Percentiles rank a stretch among this genome's conserved stretches.
phyloP scores from a whole-genome alignment of 2,888 invertebrate genomes.

The Pseudeuparius sepicola region DNA sequence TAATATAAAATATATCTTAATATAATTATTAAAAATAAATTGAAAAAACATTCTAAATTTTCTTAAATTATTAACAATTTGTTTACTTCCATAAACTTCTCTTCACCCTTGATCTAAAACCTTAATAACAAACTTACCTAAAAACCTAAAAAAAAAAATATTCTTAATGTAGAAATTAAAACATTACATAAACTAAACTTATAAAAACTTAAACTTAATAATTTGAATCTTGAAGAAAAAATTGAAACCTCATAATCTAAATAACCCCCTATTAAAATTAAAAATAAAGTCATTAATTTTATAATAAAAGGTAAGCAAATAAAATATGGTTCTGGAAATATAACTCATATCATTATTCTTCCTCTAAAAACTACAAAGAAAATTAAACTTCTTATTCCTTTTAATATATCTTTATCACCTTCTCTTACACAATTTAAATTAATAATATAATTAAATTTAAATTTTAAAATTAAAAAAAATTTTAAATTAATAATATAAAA shows the following conservation, averaged over 20 bases:
- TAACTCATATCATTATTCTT: slow-evolving; percentile 44
- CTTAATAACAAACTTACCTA: slow-evolving; percentile 40
- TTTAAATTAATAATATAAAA: slow-evolving; percentile 44
- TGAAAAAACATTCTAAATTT: slow-evolving; percentile 37
- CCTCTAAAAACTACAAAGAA: slow-evolving; percentile 46
- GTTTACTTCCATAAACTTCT: slow-evolving; percentile 27
- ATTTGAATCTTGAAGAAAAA: slow-evolving; percentile 39
- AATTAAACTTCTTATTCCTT: slow-evolving; percentile 37
- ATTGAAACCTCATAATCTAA: slow-evolving; percentile 41
- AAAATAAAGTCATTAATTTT: slow-evolving; percentile 46
- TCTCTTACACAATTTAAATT: slow-evolving; percentile 43
- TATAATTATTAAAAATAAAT: slow-evolving; percentile 41
- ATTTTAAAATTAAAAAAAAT: slow-evolving; percentile 46
- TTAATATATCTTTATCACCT: slow-evolving; percentile 42
- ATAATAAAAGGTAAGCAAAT: slow-evolving; percentile 45
- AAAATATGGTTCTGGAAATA: slow-evolving; percentile 44
- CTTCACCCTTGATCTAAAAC: slow-evolving; percentile 29
- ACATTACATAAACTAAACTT: slow-evolving; percentile 28
- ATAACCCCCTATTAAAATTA: slow-evolving; percentile 39
- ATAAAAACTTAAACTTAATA: slow-evolving; percentile 38
- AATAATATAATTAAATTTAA: slow-evolving; percentile 42
- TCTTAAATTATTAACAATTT: slow-evolving; percentile 29
- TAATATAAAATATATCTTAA: slow-evolving; percentile 39
- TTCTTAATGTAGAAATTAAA: slow-evolving; percentile 30
- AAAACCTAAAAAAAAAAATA: slow-evolving; percentile 42